Base-by-base conservation (phyloP, 1,140 invertebrate genomes). In the Bradysia coprophila region DNA sequence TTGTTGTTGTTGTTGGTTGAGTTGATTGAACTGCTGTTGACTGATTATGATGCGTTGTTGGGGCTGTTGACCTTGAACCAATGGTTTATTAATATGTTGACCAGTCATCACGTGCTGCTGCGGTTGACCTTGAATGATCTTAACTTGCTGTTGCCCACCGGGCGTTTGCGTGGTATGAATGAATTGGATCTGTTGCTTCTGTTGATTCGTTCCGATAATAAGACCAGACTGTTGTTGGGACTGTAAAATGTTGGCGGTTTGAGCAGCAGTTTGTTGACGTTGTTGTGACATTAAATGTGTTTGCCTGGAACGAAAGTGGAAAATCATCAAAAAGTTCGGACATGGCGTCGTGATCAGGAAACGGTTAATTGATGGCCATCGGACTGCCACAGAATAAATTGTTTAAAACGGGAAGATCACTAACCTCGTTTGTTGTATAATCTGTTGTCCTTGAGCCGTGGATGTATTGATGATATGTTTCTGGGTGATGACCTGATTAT, bases 1-100 rank as follows among this genome's bases (percentile, higher is more conserved):
- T 45, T 72, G 70, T 39, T 70, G 70, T 38, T 70, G 59, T 40
- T 69, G 68, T 16, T 56, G 60, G 18, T 65, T 70, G 3, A 69
- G 57, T 45, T 69, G 65, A 24, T 69, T 63, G 34, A 71, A 70
- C 46, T 72, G 69, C 42, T 70, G 69, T 5, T 68, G 65, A 41
- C 57, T 59, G 10, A 55, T 69, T 52, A 28, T 31, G 42, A 28
- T 28, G 6, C 6, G 33, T 16, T 8, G n/a, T 31, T 19, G n/a
- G 13, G 39, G 45, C 19, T 46, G 44, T 32, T 45, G 44, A 32
- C 15, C n/a, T n/a, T n/a, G n/a, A n/a, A n/a, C n/a, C n/a, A n/a
- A n/a, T n/a, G n/a, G n/a, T n/a, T n/a, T n/a, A n/a, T n/a, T n/a
- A n/a, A n/a, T n/a, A n/a, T n/a, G n/a, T n/a, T n/a, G n/a, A n/a